Percentiles rank a stretch among this genome's conserved stretches.
Evolutionary conservation across 2,113 vertebrate species (phyloP).

Genomic region (Barbus barbus): DNA sequence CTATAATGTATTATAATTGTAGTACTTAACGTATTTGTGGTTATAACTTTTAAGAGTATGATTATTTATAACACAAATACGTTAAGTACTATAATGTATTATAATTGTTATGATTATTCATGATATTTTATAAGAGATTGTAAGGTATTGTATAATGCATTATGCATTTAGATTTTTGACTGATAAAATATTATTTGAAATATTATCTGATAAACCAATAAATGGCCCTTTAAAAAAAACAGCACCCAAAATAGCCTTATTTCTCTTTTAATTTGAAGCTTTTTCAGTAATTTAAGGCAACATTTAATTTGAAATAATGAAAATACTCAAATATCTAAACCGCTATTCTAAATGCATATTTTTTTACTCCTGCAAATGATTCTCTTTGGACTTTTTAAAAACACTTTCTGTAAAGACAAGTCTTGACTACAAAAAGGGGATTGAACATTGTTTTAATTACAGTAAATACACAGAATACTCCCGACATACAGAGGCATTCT

Average conservation of each 20-base stretch:
- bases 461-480: background rate
- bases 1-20: no score
- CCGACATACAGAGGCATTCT: background rate
- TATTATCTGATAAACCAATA: background rate
- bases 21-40: no score
- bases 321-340: no score
- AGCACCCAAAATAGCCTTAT: background rate
- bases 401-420: background rate
- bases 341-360: background rate
- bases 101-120: no score
- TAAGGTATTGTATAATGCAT: no score
- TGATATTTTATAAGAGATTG: no score
- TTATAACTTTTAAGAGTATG: no score
- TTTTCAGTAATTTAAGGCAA: background rate
- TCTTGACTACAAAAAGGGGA: background rate
- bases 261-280: background rate
- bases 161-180: no score
- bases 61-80: no score
- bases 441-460: conserved; percentile 11
- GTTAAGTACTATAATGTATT: no score
- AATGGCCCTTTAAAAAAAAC: background rate
- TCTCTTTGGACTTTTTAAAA: no score
- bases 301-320: background rate
- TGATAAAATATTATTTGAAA: no score
- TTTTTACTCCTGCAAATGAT: background rate